Base-by-base conservation (phyloP, 2,888 invertebrate genomes). In the Digitonthophagus gazella region DNA sequence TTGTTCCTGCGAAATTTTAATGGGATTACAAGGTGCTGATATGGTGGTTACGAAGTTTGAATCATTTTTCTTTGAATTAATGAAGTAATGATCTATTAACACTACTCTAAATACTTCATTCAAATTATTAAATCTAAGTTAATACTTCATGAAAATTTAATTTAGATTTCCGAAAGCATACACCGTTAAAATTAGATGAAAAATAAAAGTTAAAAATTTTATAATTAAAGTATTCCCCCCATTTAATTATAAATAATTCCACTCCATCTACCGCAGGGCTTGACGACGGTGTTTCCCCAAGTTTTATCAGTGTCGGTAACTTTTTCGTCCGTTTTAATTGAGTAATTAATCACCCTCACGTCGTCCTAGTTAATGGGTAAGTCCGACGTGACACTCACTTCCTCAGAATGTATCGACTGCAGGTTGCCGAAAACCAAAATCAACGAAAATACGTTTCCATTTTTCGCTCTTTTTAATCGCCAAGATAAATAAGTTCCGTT, bases 301-400 rank as follows among this genome's bases (percentile, higher is more conserved):
- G 28, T 44, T 44, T 44, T 44, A 44, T 44, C 28, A 11, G 28
- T 44, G 8, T 11, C 28, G 28, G 28, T 11, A 44, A 44, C 28
- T 65, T 19, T 65, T 65, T 18, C 65, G 19, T 15, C 54, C 16
- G 19, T 65, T 65, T 65, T 65, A 65, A 65, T 65, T 65, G 65
- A 65, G 65, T 65, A 65, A 65, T 65, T 65, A 65, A 65, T 65
- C 65, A 65, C 54, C 19, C 18, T 8, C 54, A 11, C 55, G 65
- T 65, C 65, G 54, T 14, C 19, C 18, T 18, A 15, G 61, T 16
- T 61, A 61, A 61, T 61, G 61, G 61, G n/a, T 16, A 61, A 18
- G 61, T 18, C 19, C 28, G 28, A 44, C 28, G 28, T 44, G 28
- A 44, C 28, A 44, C 8, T 44, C 6, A 44, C 6, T 44, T 44